Evolutionary conservation across 2,888 invertebrate species (phyloP), one percentile per base, ranked within the genome.

Genomic region (Drosophila nr. medialis): DNA sequence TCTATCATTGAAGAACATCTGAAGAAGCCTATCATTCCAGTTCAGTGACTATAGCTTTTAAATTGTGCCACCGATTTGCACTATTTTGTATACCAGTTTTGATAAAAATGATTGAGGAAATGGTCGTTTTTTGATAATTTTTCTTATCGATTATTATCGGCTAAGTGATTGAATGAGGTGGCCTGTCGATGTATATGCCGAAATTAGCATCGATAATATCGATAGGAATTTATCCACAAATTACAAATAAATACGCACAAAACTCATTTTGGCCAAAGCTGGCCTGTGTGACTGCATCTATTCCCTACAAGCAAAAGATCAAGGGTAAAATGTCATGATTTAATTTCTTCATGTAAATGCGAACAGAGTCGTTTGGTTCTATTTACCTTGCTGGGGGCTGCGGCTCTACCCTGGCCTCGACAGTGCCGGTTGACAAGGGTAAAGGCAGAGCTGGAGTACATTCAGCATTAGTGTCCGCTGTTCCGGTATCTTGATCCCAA

Each of bases 321-420:
- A 15, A 45, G 7, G 24, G 15, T 24, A 45, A 45, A 15, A 45
- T 45, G 45, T 45, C 45, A 45, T 24, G 45, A 45, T 45, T 45
- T 45, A 45, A 45, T 15, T 45, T 24, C 24, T 24, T 24, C 45
- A 27, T 0, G 49, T 49, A 18, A 27, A 27, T 24, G 10, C 11
- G 29, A 27, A n/a, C 1, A 50, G n/a, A 1, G 4, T 21, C 4
- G 11, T n/a, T 27, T 32, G 24, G 7, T 8, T 21, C 29, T 34
- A 36, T 15, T 62, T 79, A 92, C 92, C 92, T 92, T 36, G 83
- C 86, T 51, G 89, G 74, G 21, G 88, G 81, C 27, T 85, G 80
- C n/a, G 83, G 54, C n/a, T 68, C 54, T 18, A 49, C 49, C 36
- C 38, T 42, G 45, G 50, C 10, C 10, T 51, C 48, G n/a, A 34